Conservation (phyloP, 1,140 invertebrate genomes). For the Maconellicoccus hirsutus region DNA sequence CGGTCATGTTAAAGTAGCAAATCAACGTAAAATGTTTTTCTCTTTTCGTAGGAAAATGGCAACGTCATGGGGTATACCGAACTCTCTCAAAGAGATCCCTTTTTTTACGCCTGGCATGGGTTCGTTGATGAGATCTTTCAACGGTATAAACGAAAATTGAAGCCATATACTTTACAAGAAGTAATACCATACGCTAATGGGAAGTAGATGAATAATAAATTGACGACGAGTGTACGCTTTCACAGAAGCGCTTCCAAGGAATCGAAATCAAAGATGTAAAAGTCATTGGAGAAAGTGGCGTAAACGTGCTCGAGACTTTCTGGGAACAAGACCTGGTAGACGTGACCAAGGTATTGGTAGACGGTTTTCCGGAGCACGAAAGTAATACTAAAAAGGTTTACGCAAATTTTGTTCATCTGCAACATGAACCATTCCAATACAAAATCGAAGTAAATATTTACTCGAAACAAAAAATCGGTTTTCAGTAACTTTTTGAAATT, state of each 20-base stretch:
- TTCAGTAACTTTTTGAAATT: too few species aligned
- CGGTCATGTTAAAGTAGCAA: too few species aligned
- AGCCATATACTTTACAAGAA: constrained; percentile 30
- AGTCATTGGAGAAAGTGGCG: too few species aligned
- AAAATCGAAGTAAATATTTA: constrained; percentile 29
- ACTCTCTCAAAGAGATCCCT: constrained; percentile 36
- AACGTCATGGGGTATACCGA: constrained; percentile 34
- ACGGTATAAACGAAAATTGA: constrained; percentile 29
- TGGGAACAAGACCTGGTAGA: constrained; percentile 42
- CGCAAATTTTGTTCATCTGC: constrained; percentile 38
- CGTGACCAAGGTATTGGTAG: constrained; percentile 36
- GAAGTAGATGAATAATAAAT: too few species aligned
- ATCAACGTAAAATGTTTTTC: too few species aligned
- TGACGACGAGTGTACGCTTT: too few species aligned
- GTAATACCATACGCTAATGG: too few species aligned
- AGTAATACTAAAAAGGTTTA: constrained; percentile 32
- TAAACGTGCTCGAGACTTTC: constrained; percentile 35
- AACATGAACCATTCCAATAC: constrained; percentile 37
- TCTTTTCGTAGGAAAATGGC: constrained; percentile 31
- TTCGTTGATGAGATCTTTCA: constrained; percentile 36
- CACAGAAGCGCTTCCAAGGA: too few species aligned
- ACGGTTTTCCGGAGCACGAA: not conserved
- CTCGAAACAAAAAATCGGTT: too few species aligned
- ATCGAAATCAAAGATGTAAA: too few species aligned
- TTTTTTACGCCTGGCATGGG: constrained; percentile 37